Base-by-base conservation (phyloP, 2,888 invertebrate genomes). In the Ypsolopha sequella region DNA sequence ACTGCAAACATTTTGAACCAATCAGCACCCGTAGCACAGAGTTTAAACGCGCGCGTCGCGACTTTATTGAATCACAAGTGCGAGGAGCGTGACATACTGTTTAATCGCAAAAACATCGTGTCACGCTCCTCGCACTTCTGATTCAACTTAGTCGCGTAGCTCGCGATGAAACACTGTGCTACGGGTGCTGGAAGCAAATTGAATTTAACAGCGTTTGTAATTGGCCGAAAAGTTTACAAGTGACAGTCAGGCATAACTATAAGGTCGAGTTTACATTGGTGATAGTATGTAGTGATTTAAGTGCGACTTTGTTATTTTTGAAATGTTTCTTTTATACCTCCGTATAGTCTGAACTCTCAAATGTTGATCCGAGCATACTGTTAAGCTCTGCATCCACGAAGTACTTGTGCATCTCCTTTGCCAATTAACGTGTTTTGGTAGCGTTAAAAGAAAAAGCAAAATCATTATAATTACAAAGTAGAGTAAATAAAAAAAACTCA, bases 321-420 rank as follows among this genome's bases (percentile, higher is more conserved):
- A 3, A 24, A 24, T 24, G 24, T 51, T 60, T 68, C 65, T 56
- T 62, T 57, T 58, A 64, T 87, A 87, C 87, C 87, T 88, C 86
- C 57, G 67, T 66, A 70, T 80, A 85, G 50, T 87, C 87, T 67
- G 80, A 71, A 77, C 70, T 88, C 69, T 90, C 90, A 84, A 89
- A 89, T 68, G 87, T 84, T 57, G 89, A 81, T 78, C 89, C 89
- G 78, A 91, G 88, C 91, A 92, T 91, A 78, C 92, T 90, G 81
- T 91, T 92, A 86, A 93, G 90, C 88, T 93, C 93, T 68, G 92
- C 93, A 75, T 93, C 92, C 90, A 92, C 91, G 89, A 91, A 92
- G 89, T 92, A 91, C 81, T 90, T 91, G 89, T 92, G 91, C 91
- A 92, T 92, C 89, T 90, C 89, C 92, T 92, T 87, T 87, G 87